Evolutionary conservation across 1,140 invertebrate genomes (phyloP), one percentile per base, ranked within the genome.

Genomic region (Lordiphosa collinella): DNA sequence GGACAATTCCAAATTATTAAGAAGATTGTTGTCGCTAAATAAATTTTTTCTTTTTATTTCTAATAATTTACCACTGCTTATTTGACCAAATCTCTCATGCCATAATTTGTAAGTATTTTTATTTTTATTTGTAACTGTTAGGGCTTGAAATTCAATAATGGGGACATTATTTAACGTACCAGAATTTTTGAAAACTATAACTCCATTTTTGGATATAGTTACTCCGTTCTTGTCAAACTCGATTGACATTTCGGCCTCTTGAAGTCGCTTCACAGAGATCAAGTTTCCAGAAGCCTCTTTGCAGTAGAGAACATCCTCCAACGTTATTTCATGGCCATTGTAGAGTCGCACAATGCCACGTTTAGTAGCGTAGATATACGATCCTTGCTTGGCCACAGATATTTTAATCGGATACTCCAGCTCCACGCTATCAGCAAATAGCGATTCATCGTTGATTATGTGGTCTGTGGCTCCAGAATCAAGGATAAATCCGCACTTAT

Each of bases 61-160:
- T 29, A 86, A 9, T 62, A 87, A 82, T 76, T 86, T 86, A 34
- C 10, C 53, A 59, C 75, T 78, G 37, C 68, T 70, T 14, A 88
- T 76, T 62, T 88, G 84, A 6, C 82, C 80, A 56, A 87, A 79
- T 1, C 86, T 66, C 62, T 87, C 56, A 73, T 87, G 79, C 82
- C 87, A 35, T 49, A n/a, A n/a, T n/a, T n/a, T n/a, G n/a, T n/a
- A n/a, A n/a, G n/a, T n/a, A n/a, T n/a, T n/a, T n/a, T n/a, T 38
- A 35, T 48, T 59, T 36, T 64, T 32, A 5, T 53, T 29, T 9
- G n/a, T 11, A 10, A 16, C 22, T 35, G 10, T 11, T 41, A 48
- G 44, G 2, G 59, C 38, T 31, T 31, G 4, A 18, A 52, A 41
- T 31, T 32, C 7, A 32, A 49, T 6, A 36, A 54, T 12, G 4